Evolutionary conservation across 2,797 vertebrate species (phyloP).

Genomic region (Glyptemys insculpta): DNA sequence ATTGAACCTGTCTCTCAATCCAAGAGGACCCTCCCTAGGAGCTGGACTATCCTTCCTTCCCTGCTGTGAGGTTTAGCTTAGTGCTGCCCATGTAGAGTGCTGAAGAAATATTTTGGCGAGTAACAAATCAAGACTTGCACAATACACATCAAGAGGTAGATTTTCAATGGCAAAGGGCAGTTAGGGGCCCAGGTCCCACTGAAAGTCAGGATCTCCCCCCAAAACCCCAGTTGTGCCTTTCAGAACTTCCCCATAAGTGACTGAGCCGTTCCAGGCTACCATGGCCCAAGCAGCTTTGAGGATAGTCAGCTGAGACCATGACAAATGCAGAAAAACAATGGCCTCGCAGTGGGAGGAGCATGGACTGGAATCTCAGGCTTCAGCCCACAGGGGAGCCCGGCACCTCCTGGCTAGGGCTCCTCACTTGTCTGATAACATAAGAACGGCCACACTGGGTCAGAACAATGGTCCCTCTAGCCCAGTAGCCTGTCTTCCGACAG

Average conservation of each 20-base stretch:
- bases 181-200: accelerated
- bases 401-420: too few relatives aligned
- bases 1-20: background rate
- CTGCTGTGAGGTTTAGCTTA: background rate
- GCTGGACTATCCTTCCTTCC: background rate
- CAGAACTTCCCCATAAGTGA: accelerated
- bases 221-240: accelerated
- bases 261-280: accelerated
- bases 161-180: background rate
- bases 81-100: background rate
- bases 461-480: too few relatives aligned
- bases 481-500: too few relatives aligned
- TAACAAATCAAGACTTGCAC: background rate
- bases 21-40: background rate
- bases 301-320: background rate
- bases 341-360: background rate
- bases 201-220: accelerated
- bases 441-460: too few relatives aligned
- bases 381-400: background rate
- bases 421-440: background rate
- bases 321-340: background rate
- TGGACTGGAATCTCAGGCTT: background rate
- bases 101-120: background rate
- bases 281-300: background rate
- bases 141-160: background rate